Percentiles rank a stretch among this genome's conserved stretches.
Conservation (phyloP, 2,888 invertebrate genomes). For the Orthonychiurus folsomi region DNA sequence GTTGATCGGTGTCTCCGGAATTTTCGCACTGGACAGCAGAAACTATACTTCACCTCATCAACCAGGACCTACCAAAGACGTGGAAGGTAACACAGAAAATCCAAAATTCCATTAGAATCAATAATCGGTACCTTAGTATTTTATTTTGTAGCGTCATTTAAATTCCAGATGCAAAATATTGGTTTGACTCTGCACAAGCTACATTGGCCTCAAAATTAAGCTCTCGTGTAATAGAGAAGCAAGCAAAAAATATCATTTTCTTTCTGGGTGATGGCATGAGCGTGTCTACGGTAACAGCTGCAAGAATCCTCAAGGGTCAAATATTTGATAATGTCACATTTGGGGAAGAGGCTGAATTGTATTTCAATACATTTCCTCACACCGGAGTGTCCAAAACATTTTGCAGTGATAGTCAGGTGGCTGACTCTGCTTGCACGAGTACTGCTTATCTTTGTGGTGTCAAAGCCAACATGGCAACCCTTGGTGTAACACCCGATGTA, state of each 20-base stretch:
- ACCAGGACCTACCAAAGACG: too few species aligned
- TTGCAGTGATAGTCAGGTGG: conserved; percentile 17
- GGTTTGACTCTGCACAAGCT: conserved; percentile 21
- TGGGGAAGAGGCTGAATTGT: conserved; percentile 39
- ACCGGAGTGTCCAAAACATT: conserved; percentile 40
- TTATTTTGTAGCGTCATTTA: neutral
- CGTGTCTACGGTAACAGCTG: conserved; percentile 42
- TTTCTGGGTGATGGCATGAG: conserved; percentile 35
- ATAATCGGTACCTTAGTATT: too few species aligned
- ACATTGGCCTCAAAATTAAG: conserved; percentile 16
- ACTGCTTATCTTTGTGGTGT: conserved; percentile 45
- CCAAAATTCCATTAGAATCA: too few species aligned
- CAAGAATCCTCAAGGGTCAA: conserved; percentile 45
- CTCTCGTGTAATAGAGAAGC: conserved; percentile 15
- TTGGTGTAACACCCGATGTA: conserved; percentile 44
- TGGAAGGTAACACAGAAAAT: too few species aligned
- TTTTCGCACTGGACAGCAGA: too few species aligned
- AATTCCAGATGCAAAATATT: conserved; percentile 22
- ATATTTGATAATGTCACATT: conserved; percentile 42
- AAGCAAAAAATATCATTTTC: conserved; percentile 32
- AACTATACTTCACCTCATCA: too few species aligned
- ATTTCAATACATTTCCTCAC: conserved; percentile 25
- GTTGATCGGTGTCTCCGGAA: too few species aligned
- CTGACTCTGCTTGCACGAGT: conserved; percentile 31
- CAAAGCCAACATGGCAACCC: conserved; percentile 43